These are phyloP conservation scores for Uloborus diversus DNA, from an alignment of 1,140 invertebrate genomes.

Conservation along the genomic window DNA sequence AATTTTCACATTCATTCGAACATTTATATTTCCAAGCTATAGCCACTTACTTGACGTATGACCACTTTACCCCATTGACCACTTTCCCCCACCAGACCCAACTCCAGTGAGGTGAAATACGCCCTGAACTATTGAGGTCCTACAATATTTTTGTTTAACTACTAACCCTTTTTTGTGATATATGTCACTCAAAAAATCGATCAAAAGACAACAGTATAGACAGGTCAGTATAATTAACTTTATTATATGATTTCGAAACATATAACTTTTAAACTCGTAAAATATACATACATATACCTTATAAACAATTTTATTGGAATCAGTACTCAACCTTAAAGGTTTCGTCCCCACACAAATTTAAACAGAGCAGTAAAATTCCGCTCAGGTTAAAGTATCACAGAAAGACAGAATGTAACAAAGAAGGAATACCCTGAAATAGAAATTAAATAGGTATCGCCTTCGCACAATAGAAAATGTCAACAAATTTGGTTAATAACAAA, in stretches of 20 bases:
- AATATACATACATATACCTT: neutral
- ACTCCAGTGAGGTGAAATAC: too few species aligned
- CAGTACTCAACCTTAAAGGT: neutral
- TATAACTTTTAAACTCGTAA: neutral
- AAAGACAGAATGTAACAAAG: neutral
- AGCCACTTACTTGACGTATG: too few species aligned
- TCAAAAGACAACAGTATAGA: too few species aligned
- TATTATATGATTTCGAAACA: neutral
- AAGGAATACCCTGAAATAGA: neutral
- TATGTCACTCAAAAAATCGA: too few species aligned
- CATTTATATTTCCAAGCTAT: too few species aligned
- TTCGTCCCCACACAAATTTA: neutral
- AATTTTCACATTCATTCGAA: too few species aligned
- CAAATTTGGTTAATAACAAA: neutral
- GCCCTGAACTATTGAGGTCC: too few species aligned
- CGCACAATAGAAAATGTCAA: neutral
- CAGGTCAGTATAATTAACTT: neutral
- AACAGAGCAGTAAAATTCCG: too few species aligned
- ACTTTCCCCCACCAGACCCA: too few species aligned
- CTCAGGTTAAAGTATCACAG: neutral
- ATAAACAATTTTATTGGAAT: neutral
- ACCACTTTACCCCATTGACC: too few species aligned
- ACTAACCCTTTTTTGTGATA: too few species aligned
- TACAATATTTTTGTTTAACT: too few species aligned
- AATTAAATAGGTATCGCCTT: neutral